Evolutionary conservation across 2,113 vertebrate species (phyloP).

Genomic region (Heliornis fulica): DNA sequence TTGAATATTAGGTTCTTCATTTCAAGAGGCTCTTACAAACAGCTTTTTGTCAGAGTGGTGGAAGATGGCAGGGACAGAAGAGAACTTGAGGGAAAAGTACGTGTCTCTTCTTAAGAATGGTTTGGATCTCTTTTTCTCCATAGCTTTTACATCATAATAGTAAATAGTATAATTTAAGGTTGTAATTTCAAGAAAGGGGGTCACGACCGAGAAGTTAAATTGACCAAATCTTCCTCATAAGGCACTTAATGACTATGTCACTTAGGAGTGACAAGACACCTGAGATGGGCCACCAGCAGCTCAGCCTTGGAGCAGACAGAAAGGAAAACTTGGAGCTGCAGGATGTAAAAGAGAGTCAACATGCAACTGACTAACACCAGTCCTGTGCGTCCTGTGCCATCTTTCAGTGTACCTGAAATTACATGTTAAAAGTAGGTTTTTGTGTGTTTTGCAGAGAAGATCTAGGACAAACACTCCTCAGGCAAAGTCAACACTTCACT

Average conservation of each 20-base stretch:
- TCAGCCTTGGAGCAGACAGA: neutral
- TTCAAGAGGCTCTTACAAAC: slow-evolving; percentile 40
- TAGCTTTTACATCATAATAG: neutral
- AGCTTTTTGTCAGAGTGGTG: slow-evolving; percentile 9
- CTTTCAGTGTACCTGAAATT: neutral
- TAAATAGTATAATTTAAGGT: neutral
- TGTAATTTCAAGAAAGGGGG: neutral
- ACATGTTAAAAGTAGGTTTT: neutral
- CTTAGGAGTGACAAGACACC: neutral
- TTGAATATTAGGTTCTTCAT: slow-evolving; percentile 37
- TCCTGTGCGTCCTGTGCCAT: neutral
- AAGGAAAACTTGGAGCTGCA: neutral
- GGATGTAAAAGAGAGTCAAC: neutral
- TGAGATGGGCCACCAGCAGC: neutral
- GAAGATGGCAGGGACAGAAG: neutral
- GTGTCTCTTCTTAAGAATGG: neutral
- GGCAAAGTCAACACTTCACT: neutral
- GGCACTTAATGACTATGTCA: neutral
- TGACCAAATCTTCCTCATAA: neutral
- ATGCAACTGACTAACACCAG: neutral
- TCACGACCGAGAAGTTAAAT: neutral
- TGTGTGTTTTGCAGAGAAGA: neutral
- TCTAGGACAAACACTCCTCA: neutral
- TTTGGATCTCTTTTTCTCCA: neutral
- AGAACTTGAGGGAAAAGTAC: neutral